phyloP scores from a whole-genome alignment of 2,797 vertebrate species.

The Cercopithecus petaurista region DNA sequence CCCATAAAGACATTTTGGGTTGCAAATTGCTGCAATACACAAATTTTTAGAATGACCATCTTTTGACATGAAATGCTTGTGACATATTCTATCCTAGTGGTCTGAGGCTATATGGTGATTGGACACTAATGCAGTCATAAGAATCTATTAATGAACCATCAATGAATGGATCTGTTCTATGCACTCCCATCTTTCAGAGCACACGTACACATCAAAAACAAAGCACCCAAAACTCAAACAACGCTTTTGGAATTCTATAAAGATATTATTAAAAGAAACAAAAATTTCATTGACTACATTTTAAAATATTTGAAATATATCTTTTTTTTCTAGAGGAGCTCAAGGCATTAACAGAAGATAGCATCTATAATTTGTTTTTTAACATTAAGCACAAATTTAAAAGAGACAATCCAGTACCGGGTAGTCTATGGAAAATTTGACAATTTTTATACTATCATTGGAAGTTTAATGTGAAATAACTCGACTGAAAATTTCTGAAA shows the following conservation, averaged over 20 bases:
- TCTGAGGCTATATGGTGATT: not conserved
- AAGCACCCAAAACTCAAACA: not conserved
- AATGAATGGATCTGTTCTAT: too few species aligned
- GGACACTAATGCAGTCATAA: not conserved
- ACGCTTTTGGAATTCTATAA: not conserved
- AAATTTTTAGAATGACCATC: not conserved
- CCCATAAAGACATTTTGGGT: constrained; percentile 90
- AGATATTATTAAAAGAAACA: not conserved
- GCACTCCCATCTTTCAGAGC: not conserved
- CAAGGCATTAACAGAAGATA: not conserved
- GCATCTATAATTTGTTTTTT: not conserved
- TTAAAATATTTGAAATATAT: not conserved
- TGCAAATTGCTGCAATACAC: constrained; percentile 89
- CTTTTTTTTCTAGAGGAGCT: not conserved
- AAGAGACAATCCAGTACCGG: not conserved
- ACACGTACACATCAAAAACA: not conserved
- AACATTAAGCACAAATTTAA: not conserved
- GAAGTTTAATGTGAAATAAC: not conserved
- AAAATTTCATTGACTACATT: not conserved
- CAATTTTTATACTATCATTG: not conserved
- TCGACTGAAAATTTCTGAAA: not conserved
- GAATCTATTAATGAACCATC: not conserved
- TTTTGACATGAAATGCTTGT: not conserved
- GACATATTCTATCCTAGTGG: not conserved
- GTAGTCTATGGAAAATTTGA: not conserved